Base-by-base conservation (phyloP, 1,140 invertebrate species). In the Temnothorax longispinosus region DNA sequence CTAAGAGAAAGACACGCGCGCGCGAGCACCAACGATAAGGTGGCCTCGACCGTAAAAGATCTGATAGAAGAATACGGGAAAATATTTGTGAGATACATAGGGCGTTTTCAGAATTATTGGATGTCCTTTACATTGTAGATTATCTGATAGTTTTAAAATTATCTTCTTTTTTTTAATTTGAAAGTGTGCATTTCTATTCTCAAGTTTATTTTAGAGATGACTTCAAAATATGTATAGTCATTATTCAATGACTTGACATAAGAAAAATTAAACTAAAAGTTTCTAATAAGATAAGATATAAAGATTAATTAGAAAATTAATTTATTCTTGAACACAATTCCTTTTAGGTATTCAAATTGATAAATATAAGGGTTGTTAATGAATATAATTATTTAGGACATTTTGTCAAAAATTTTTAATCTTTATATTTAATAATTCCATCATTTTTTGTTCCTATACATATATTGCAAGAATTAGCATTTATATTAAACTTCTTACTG, bases 1-100 rank as follows among this genome's bases (percentile, higher is more conserved):
- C 65, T 72, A 58, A 47, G 35, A 82, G 78, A 32, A 44, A 72
- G 52, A 72, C 15, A 82, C 21, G 44, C 27, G 27, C 27, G 21
- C n/a, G 35, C 21, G 15, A 27, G 32, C 10, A 54, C 15, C 32
- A 10, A 44, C 21, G 35, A 72, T 74, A 74, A 82, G 52, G 60
- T 72, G 52, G 27, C 27, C 38, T 72, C 47, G 62, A 41, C 52
- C 38, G 13, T 58, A 60, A 60, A 21, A 44, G 44, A 41, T 32
- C 52, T 44, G 67, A 82, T 82, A 72, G 44, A 67, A 80, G 15
- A 44, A 4, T 15, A 54, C 7, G 21, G n/a, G 15, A 52, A 47
- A 50, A 69, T 69, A 13, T 52, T 15, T 41, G n/a, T 27, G n/a
- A 21, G 35, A 50, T 27, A 27, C 32, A 81, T 32, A 7, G n/a